These are phyloP conservation scores for Nomada goodeniana DNA, from an alignment of 2,888 invertebrate genomes.

Conservation along the genomic window DNA sequence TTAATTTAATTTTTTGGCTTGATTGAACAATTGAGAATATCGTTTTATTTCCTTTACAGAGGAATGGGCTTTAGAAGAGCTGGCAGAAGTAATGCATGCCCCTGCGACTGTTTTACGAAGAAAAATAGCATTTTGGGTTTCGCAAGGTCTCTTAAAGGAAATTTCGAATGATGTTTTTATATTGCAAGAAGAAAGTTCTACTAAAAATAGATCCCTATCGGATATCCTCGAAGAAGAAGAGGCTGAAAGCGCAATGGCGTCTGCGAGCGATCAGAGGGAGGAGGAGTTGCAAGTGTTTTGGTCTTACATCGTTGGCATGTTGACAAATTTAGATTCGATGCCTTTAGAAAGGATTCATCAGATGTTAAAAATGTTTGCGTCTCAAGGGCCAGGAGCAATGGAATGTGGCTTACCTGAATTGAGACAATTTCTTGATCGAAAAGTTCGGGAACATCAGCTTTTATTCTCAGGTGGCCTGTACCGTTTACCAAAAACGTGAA, in stretches of 20 bases:
- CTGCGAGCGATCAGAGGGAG: slow-evolving; percentile 96
- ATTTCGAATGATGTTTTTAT: slow-evolving; percentile 90
- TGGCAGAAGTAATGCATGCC: slow-evolving; percentile 94
- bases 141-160: slow-evolving; percentile 94
- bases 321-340: slow-evolving; percentile 96
- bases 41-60: slow-evolving; percentile 83
- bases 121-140: slow-evolving; percentile 97
- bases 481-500: slow-evolving; percentile 90
- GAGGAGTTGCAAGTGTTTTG: slow-evolving; percentile 97
- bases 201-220: slow-evolving; percentile 86
- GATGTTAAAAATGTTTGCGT: slow-evolving; percentile 98
- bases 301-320: slow-evolving; percentile 98
- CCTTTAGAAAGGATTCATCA: slow-evolving; percentile 97
- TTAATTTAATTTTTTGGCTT: neutral
- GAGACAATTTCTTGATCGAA: slow-evolving; percentile 94
- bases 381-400: slow-evolving; percentile 93
- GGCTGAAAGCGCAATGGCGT: slow-evolving; percentile 96
- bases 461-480: slow-evolving; percentile 94
- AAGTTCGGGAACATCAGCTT: slow-evolving; percentile 95
- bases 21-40: neutral
- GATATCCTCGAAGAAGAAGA: slow-evolving; percentile 94
- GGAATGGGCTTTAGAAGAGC: slow-evolving; percentile 94
- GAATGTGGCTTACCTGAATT: slow-evolving; percentile 96
- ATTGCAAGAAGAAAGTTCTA: slow-evolving; percentile 88
- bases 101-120: slow-evolving; percentile 93